Evolutionary conservation across 2,888 invertebrate species (phyloP).

Genomic region (Sympetrum striolatum): DNA sequence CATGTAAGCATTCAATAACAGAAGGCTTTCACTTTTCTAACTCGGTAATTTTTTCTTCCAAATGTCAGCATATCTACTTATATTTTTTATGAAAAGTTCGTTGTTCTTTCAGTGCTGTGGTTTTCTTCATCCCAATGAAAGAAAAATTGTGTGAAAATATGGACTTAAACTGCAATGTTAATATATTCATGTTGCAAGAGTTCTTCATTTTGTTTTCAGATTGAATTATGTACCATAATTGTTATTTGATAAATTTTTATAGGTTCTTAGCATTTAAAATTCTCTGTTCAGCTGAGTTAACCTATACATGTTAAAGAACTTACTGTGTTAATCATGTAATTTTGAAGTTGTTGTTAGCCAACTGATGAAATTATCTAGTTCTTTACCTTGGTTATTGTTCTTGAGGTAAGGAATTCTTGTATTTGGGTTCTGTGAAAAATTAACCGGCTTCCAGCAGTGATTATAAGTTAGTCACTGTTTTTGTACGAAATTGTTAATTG

Average conservation of each 20-base stretch:
- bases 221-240: background rate
- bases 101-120: background rate
- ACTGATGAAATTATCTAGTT: background rate
- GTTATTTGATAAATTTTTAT: background rate
- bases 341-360: background rate
- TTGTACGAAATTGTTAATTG: background rate
- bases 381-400: background rate
- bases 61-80: background rate
- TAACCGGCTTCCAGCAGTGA: background rate
- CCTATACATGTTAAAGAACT: background rate
- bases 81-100: background rate
- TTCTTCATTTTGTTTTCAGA: background rate
- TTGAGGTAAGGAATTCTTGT: background rate
- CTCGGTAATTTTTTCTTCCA: background rate
- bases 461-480: background rate
- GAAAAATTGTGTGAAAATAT: too few species aligned
- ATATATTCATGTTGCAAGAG: background rate
- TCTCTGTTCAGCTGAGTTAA: background rate
- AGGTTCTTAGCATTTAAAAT: background rate
- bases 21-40: slow-evolving; percentile 28
- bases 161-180: too few species aligned
- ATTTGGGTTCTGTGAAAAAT: background rate
- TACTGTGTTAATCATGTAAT: background rate
- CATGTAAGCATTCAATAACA: slow-evolving; percentile 1
- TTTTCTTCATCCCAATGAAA: too few species aligned